Conservation (phyloP, 2,888 invertebrate genomes). For the Eupithecia dodoneata region DNA sequence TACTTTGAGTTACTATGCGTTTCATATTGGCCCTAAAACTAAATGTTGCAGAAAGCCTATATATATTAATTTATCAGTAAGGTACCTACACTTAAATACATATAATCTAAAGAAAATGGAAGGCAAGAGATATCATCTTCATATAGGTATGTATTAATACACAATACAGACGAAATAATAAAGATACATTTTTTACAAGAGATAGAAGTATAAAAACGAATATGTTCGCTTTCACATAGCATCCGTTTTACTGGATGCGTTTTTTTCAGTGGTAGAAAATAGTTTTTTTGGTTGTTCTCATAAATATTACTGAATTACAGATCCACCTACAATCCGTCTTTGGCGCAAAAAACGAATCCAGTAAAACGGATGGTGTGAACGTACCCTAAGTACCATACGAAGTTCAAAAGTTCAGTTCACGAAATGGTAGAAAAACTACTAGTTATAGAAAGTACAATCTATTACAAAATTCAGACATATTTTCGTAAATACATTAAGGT, state of each 20-base stretch:
- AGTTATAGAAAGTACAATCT: background rate
- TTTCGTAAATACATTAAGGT: background rate
- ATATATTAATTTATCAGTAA: background rate
- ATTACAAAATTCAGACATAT: background rate
- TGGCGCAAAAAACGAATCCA: too few species aligned
- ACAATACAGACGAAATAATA: background rate
- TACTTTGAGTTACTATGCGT: background rate
- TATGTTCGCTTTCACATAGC: too few species aligned
- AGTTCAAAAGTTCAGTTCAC: background rate
- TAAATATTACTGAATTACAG: too few species aligned
- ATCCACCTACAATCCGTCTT: too few species aligned
- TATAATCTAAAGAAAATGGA: background rate
- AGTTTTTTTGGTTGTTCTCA: too few species aligned
- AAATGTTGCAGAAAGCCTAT: background rate
- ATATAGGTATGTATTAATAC: background rate
- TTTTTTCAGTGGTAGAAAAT: too few species aligned
- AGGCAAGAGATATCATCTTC: background rate
- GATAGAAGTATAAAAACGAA: background rate
- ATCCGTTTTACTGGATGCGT: too few species aligned
- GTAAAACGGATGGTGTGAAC: too few species aligned
- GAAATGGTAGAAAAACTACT: slow-evolving; percentile 6
- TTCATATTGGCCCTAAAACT: background rate
- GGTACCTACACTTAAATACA: background rate
- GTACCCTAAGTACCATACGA: background rate
- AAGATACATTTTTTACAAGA: background rate